A percentile compares a stretch with the other conserved stretches of the same genome.
Conservation (phyloP, 2,113 vertebrate genomes). For the Phaethornis superciliosus region DNA sequence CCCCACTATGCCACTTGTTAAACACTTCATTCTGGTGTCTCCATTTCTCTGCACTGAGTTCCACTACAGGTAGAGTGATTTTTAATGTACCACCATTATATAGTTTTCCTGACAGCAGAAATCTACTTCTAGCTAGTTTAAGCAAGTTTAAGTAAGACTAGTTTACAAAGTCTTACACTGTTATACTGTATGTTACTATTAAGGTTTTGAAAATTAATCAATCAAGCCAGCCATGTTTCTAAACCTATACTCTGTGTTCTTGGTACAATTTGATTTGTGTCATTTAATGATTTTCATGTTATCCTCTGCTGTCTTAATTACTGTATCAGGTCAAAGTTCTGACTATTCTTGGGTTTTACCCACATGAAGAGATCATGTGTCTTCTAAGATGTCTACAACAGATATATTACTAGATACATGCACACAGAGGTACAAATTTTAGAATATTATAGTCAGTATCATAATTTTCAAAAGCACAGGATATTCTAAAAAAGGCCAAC, state of each 20-base stretch:
- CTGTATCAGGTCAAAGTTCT: not conserved
- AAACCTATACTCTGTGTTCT: not conserved
- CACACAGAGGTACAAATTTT: not conserved
- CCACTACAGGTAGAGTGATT: not conserved
- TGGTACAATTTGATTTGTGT: not conserved
- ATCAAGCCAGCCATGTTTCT: not conserved
- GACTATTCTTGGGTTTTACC: not conserved
- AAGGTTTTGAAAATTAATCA: not conserved
- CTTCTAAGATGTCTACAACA: not conserved
- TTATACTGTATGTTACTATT: not conserved
- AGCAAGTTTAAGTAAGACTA: not conserved
- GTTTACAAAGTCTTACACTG: not conserved
- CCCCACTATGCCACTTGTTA: not conserved
- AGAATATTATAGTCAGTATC: not conserved
- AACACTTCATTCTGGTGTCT: not conserved
- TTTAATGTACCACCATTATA: not conserved
- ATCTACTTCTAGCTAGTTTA: not conserved
- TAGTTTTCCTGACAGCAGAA: not conserved
- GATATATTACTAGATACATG: not conserved
- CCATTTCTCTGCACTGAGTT: not conserved
- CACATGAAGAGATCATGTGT: not conserved
- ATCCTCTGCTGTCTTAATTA: not conserved
- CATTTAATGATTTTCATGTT: not conserved
- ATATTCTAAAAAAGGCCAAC: not conserved
- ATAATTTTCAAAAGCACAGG: not conserved